Conservation (phyloP, 2,113 vertebrate species). For the Malurus cyaneus region DNA sequence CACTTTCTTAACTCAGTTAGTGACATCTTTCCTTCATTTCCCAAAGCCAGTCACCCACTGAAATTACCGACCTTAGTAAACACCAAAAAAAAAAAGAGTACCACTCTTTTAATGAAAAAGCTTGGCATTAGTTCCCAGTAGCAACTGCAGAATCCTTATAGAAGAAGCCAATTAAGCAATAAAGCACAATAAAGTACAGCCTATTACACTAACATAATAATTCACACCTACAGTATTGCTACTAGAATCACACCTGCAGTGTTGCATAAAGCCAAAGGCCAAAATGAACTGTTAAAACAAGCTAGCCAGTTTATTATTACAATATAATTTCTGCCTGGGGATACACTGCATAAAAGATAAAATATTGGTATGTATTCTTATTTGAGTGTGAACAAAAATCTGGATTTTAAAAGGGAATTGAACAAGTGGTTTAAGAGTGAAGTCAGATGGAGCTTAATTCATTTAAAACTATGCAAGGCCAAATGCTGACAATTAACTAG, state of each 20-base stretch:
- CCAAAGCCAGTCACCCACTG: neutral
- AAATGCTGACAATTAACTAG: neutral
- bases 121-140: neutral
- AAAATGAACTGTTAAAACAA: conserved; percentile 45
- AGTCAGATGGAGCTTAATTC: neutral
- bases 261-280: conserved; percentile 45
- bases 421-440: neutral
- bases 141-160: conserved; percentile 18
- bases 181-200: conserved; percentile 18
- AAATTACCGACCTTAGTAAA: neutral
- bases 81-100: neutral
- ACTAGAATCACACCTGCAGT: conserved; percentile 44
- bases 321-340: conserved; percentile 34
- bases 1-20: conserved; percentile 15
- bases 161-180: conserved; percentile 37
- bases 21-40: neutral
- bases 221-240: conserved; percentile 41
- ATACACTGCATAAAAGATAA: conserved; percentile 46
- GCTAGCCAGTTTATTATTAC: conserved; percentile 46
- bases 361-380: conserved; percentile 42
- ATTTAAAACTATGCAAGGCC: neutral
- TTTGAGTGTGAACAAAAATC: conserved; percentile 41
- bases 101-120: neutral
- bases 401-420: conserved; percentile 35
- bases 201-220: conserved; percentile 35